phyloP scores from a whole-genome alignment of 2,113 vertebrate species.

The Calypte anna region DNA sequence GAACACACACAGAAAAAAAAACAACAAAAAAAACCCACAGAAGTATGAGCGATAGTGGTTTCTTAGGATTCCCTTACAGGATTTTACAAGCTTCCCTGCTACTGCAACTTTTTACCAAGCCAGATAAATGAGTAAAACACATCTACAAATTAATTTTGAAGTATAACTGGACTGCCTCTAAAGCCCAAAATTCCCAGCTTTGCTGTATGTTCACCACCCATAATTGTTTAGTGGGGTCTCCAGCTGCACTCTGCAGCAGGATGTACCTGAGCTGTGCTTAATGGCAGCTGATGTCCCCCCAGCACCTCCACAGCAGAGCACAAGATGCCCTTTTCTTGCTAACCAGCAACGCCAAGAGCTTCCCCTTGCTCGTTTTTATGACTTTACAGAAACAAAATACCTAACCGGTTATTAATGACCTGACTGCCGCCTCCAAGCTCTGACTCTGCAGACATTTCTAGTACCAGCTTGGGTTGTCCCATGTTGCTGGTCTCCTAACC shows the following conservation, averaged over 20 bases:
- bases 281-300: background rate
- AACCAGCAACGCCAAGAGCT: background rate
- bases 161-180: rapidly evolving
- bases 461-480: background rate
- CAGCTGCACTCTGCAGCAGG: background rate
- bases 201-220: background rate
- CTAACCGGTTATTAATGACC: too few relatives aligned
- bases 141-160: rapidly evolving
- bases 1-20: background rate
- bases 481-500: rapidly evolving
- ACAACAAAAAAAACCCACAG: background rate
- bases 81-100: background rate
- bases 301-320: background rate
- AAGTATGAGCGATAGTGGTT: rapidly evolving
- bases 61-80: too few relatives aligned
- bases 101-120: background rate
- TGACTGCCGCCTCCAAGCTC: rapidly evolving
- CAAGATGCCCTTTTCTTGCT: rapidly evolving
- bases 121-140: background rate
- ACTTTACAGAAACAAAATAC: rapidly evolving
- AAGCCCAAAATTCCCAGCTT: rapidly evolving
- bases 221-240: rapidly evolving
- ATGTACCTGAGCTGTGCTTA: background rate
- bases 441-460: rapidly evolving
- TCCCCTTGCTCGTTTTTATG: rapidly evolving